Conservation (phyloP, 2,113 vertebrate genomes). For the Dromiciops gliroides region DNA sequence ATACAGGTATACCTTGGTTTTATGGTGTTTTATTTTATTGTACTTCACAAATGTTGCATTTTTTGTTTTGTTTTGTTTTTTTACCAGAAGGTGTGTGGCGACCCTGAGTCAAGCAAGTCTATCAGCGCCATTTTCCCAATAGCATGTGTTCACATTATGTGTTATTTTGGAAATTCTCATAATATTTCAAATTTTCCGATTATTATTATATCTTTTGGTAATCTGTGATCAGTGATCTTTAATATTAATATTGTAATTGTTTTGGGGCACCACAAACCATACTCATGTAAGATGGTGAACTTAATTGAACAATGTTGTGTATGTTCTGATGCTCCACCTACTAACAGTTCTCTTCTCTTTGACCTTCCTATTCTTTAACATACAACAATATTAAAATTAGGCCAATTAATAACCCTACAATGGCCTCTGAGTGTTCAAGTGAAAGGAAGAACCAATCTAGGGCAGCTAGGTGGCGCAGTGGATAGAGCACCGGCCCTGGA, state of each 20-base stretch:
- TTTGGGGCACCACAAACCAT: neutral
- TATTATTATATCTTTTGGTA: neutral
- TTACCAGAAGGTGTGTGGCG: neutral
- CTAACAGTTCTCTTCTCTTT: neutral
- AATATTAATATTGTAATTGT: neutral
- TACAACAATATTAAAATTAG: neutral
- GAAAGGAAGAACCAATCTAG: no score
- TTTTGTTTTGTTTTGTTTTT: neutral
- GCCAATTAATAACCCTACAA: neutral
- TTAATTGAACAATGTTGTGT: neutral
- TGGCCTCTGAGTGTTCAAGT: neutral
- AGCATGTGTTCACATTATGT: neutral
- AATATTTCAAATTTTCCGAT: neutral
- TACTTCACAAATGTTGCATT: neutral
- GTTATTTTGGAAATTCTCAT: neutral
- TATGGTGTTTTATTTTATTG: neutral
- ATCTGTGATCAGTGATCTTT: neutral
- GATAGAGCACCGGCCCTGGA: no score
- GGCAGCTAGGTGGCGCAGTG: no score
- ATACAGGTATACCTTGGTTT: neutral
- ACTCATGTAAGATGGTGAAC: neutral
- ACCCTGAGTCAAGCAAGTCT: neutral
- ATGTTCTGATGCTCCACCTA: neutral
- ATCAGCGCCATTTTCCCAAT: neutral
- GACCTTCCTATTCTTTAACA: neutral